Base-by-base conservation (phyloP, 2,113 vertebrate species). In the Centropristis striata region DNA sequence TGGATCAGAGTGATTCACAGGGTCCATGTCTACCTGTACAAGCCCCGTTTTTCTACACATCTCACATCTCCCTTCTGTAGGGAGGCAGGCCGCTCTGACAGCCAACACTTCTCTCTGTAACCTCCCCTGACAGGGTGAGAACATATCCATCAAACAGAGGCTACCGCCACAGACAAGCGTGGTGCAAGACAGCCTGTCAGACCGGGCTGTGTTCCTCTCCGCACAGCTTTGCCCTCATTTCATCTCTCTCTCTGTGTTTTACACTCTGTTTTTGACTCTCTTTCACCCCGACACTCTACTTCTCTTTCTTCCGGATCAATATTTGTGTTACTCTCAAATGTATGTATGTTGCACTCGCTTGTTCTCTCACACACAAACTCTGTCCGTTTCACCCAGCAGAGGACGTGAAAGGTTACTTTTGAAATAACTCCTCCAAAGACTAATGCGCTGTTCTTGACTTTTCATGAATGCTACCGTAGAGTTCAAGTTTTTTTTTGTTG, bases 131-230 rank as follows among this genome's bases (percentile, higher is more conserved):
- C 92, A 88, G 84, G 85, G 86, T 83, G 89, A 91, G 90, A 93
- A 90, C 87, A 79, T 75, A 88, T 94, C 93, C 87, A 91, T 92
- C 90, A 93, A 88, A 76, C 60, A 13, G 69, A 54, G 68, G 80
- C 82, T 73, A 81, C 79, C 5, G 71, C 78, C 83, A 89, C 89
- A 86, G 89, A 93, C 90, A 88, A 64, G 86, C 57, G 46, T 53
- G 65, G 81, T 74, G 89, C 81, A 46, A 92, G 92, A 92, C 91
- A 85, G 76, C 81, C 86, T 89, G 92, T 93, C 91, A 89, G 74
- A 82, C 70, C 7, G 36, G 71, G 78, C 74, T 83, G 70, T 81
- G 80, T 83, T 80, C 46, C 80, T 75, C 76, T 78, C 79, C 60
- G 76, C 78, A 69, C 76, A 68, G 75, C 75, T 85, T 84, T 86